These are phyloP conservation scores for Eurosta solidaginis DNA, from an alignment of 1,140 invertebrate species.

Conservation along the genomic window DNA sequence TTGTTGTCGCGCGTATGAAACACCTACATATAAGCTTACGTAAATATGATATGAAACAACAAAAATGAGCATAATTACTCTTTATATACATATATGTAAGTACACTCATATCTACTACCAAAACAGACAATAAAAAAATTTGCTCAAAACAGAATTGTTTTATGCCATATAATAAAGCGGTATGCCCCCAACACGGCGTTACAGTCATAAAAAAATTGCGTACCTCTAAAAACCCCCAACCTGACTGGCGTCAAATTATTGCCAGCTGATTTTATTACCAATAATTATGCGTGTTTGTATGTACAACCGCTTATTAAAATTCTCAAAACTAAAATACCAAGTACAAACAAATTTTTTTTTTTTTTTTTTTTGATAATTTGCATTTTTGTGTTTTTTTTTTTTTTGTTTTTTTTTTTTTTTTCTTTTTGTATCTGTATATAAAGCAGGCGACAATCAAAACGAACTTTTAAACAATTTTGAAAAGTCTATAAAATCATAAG, in stretches of 20 bases:
- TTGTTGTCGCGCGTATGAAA: neutral
- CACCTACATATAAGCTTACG: neutral
- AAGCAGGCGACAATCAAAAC: neutral
- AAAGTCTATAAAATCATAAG: conserved; percentile 14
- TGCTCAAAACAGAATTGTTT: neutral
- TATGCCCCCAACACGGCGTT: neutral
- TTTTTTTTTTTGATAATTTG: too few species aligned
- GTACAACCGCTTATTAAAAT: neutral
- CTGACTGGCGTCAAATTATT: conserved; percentile 13
- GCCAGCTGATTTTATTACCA: conserved; percentile 11
- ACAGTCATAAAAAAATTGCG: neutral
- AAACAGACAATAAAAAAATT: neutral
- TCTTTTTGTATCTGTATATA: neutral
- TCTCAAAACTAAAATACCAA: neutral
- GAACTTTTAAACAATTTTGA: conserved; percentile 1
- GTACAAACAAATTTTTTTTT: too few species aligned
- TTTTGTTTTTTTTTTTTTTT: neutral
- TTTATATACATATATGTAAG: neutral
- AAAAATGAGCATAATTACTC: too few species aligned
- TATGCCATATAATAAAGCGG: neutral
- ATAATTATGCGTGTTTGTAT: neutral
- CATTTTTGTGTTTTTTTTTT: neutral
- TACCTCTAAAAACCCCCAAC: neutral
- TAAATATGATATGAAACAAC: too few species aligned
- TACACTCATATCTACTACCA: neutral